phyloP scores from a whole-genome alignment of 2,797 vertebrate species.

The Eupleurogrammus muticus region DNA sequence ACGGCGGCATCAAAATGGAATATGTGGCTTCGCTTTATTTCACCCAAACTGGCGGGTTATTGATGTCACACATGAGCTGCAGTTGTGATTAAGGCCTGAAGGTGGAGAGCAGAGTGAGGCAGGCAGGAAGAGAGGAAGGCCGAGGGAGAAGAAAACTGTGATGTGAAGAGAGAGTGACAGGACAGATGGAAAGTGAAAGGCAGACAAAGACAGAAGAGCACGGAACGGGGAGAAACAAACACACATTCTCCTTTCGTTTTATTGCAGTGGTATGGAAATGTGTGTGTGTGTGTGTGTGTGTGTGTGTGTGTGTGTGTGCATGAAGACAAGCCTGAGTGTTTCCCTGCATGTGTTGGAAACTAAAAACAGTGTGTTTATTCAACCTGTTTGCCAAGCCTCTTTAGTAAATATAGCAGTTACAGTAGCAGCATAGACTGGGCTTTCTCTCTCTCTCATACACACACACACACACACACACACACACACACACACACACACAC shows the following conservation, averaged over 20 bases:
- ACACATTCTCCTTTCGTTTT: constrained; percentile 8
- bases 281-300: no score
- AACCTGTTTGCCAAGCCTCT: constrained; percentile 63
- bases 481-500: constrained; percentile 30
- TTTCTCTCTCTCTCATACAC: no score
- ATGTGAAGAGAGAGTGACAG: background rate
- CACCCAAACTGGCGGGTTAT: background rate
- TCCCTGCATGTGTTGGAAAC: constrained; percentile 37
- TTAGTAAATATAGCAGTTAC: constrained; percentile 68
- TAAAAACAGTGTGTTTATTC: constrained; percentile 67
- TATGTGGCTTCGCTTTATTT: background rate
- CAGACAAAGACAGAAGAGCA: background rate
- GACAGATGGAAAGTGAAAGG: constrained; percentile 2
- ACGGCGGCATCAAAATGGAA: background rate
- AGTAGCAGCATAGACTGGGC: constrained; percentile 61
- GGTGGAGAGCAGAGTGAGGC: no score
- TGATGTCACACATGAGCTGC: background rate
- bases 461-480: constrained; percentile 31
- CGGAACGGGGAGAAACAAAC: constrained; percentile 1
- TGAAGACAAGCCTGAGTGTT: constrained; percentile 28
- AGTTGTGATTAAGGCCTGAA: background rate
- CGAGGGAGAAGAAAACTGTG: background rate
- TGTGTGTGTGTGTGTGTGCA: constrained; percentile 19
- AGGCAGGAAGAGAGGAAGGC: background rate
- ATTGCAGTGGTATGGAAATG: constrained; percentile 6